Conservation (phyloP, 23 tunicate genomes). For the Trididemnum miniatum region DNA sequence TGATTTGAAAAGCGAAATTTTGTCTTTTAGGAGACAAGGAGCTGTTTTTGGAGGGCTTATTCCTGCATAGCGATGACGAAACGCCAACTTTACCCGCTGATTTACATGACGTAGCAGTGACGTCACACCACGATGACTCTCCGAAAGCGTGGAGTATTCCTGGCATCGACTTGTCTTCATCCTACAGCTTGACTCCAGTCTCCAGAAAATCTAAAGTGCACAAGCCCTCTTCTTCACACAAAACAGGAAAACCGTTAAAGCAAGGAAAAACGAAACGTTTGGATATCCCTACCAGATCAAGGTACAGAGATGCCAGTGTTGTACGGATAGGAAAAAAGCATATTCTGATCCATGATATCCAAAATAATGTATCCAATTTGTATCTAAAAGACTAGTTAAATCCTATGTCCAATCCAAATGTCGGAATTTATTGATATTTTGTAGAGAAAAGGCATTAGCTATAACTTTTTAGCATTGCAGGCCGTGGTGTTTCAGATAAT, state of each 20-base stretch:
- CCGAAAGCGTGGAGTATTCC: background rate
- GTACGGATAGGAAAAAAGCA: too few species aligned
- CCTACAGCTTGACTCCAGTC: background rate
- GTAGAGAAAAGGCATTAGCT: too few species aligned
- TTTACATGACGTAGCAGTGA: background rate
- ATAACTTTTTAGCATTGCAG: too few species aligned
- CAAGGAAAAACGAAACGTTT: background rate
- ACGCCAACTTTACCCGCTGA: background rate
- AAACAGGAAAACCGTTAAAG: background rate
- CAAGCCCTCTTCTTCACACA: background rate
- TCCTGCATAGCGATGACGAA: background rate
- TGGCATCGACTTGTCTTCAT: background rate
- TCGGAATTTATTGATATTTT: too few species aligned
- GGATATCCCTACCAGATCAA: background rate
- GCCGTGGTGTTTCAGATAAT: too few species aligned
- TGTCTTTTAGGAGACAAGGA: background rate
- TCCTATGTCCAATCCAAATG: too few species aligned
- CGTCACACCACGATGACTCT: background rate
- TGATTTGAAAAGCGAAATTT: background rate
- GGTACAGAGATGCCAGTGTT: too few species aligned
- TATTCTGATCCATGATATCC: too few species aligned
- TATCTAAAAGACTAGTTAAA: too few species aligned
- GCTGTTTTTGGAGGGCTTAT: background rate
- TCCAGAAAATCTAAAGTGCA: background rate
- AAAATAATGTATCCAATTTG: too few species aligned